Evolutionary conservation across 2,113 vertebrate species (phyloP).

Genomic region (Sylvia atricapilla): DNA sequence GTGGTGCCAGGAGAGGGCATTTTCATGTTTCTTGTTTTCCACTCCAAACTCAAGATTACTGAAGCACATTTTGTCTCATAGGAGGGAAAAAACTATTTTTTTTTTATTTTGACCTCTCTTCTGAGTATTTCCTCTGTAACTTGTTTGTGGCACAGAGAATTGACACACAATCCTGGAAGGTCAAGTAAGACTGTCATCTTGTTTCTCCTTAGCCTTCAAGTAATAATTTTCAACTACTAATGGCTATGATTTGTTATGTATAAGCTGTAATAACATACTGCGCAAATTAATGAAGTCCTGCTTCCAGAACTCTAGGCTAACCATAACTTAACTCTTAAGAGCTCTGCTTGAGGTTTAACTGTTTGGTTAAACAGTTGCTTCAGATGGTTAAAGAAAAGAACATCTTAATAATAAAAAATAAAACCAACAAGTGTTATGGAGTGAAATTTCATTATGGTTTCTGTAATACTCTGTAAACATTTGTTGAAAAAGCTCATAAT

Average conservation of each 20-base stretch:
- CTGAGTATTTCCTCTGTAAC: not conserved
- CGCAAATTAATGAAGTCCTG: constrained; percentile 17
- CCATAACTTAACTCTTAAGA: not conserved
- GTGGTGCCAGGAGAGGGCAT: not conserved
- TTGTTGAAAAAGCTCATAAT: constrained; percentile 27
- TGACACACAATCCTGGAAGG: not conserved
- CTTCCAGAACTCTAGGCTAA: not conserved
- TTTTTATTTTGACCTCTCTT: not conserved
- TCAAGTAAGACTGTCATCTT: not conserved
- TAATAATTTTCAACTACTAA: not conserved
- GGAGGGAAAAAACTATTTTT: not conserved
- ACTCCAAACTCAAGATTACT: not conserved
- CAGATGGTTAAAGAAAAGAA: not conserved
- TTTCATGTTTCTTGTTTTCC: not conserved
- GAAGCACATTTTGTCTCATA: not conserved
- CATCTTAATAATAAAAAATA: not conserved
- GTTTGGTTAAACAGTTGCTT: not conserved
- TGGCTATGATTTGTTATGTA: not conserved
- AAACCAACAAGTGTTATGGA: not conserved
- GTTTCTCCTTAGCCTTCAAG: not conserved
- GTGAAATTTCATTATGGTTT: constrained; percentile 11
- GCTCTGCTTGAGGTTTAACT: not conserved
- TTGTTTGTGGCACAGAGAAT: not conserved
- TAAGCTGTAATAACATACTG: not conserved
- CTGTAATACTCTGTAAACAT: constrained; percentile 3